phyloP scores from a whole-genome alignment of 2,797 vertebrate species.

The Poecile montanus region DNA sequence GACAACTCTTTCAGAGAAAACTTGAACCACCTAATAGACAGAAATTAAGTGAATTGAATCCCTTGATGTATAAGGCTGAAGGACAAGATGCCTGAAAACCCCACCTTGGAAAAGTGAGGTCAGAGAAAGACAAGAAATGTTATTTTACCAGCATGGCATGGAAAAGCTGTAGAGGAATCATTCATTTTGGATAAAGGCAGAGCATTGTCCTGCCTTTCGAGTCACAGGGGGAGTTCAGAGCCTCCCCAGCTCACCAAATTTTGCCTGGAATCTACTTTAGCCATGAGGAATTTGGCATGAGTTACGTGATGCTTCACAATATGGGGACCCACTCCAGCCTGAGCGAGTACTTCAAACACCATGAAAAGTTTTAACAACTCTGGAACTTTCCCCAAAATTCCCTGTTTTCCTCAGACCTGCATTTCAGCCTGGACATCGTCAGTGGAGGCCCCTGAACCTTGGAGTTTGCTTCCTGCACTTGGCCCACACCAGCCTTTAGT shows the following conservation, averaged over 20 bases:
- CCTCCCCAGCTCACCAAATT: not conserved
- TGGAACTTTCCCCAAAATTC: not conserved
- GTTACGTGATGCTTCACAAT: not conserved
- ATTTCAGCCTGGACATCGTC: not conserved
- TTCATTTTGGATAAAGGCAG: not conserved
- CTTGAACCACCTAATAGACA: not conserved
- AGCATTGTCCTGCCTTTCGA: not conserved
- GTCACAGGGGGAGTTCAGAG: fast-evolving
- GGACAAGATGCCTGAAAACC: not conserved
- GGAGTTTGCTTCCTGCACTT: not conserved
- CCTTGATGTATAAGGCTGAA: not conserved
- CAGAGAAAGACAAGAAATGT: not conserved
- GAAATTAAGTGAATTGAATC: not conserved
- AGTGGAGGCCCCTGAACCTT: not conserved
- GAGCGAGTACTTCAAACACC: not conserved
- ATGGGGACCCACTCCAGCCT: fast-evolving
- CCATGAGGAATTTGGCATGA: not conserved
- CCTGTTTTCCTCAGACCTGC: not conserved
- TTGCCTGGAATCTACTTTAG: not conserved
- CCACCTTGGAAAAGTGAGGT: not conserved
- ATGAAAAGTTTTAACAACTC: not conserved
- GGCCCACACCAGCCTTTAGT: not conserved
- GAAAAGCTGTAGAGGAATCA: not conserved
- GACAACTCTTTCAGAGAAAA: not conserved
- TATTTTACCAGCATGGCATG: not conserved